Evolutionary conservation across 2,888 invertebrate genomes (phyloP).

Genomic region (Hydrotaea diabolus): DNA sequence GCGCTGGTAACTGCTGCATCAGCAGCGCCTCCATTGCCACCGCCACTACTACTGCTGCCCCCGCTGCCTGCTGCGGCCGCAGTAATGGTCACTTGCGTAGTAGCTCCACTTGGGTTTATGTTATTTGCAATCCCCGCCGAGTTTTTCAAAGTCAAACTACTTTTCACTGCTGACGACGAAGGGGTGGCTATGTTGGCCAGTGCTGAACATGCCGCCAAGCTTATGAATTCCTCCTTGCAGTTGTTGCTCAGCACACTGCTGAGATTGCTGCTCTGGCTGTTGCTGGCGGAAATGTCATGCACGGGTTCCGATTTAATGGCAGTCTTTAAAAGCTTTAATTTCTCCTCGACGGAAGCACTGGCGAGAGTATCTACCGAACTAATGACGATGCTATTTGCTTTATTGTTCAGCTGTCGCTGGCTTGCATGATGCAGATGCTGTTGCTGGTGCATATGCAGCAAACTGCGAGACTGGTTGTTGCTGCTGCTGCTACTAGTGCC

Average conservation of each 20-base stretch:
- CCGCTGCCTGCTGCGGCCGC: slow-evolving; percentile 55
- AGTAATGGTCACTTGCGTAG: slow-evolving; percentile 29
- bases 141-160: slow-evolving; percentile 22
- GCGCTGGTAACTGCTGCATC: slow-evolving; percentile 74
- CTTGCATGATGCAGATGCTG: slow-evolving; percentile 46
- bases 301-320: slow-evolving; percentile 80
- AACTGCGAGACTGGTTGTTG: slow-evolving; percentile 61
- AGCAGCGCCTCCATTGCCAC: slow-evolving; percentile 63
- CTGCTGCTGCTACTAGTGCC: slow-evolving; percentile 62
- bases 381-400: slow-evolving; percentile 57
- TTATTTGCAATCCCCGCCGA: slow-evolving; percentile 39
- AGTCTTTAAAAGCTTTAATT: slow-evolving; percentile 77
- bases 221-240: slow-evolving; percentile 63
- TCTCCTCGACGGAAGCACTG: slow-evolving; percentile 72
- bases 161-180: not conserved
- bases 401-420: slow-evolving; percentile 49
- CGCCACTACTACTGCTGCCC: slow-evolving; percentile 40
- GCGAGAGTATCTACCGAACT: slow-evolving; percentile 49
- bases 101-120: slow-evolving; percentile 44
- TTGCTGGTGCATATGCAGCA: slow-evolving; percentile 48
- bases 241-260: slow-evolving; percentile 50
- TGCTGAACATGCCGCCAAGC: slow-evolving; percentile 66
- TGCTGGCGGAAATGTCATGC: slow-evolving; percentile 74
- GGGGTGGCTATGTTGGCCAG: slow-evolving; percentile 51
- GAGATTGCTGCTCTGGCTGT: slow-evolving; percentile 54